phyloP scores from a whole-genome alignment of 2,113 vertebrate genomes.

The Calypte anna region DNA sequence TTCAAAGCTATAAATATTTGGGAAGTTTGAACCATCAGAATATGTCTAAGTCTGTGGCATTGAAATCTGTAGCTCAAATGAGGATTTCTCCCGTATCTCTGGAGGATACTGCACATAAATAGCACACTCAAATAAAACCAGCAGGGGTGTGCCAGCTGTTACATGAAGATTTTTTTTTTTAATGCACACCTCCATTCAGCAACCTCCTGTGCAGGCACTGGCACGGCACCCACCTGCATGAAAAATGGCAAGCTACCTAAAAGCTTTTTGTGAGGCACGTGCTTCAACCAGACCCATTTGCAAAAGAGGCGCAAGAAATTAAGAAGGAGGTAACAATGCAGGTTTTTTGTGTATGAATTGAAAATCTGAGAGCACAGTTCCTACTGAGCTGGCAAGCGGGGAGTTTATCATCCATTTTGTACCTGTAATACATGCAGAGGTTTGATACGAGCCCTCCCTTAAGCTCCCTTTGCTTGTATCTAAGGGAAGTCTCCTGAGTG shows the following conservation, averaged over 20 bases:
- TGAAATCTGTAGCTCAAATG: not conserved
- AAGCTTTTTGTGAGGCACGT: not conserved
- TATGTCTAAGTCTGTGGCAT: not conserved
- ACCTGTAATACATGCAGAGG: not conserved
- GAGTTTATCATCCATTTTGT: not conserved
- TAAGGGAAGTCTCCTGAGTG: not conserved
- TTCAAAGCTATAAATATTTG: not conserved
- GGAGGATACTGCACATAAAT: not conserved
- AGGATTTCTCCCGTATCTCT: not conserved
- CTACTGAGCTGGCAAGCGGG: not conserved
- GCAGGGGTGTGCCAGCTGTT: not conserved
- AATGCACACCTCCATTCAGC: not conserved
- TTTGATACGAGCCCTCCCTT: not conserved
- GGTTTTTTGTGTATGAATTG: not conserved
- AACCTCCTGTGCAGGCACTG: not conserved
- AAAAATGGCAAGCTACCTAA: not conserved
- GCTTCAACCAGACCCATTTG: not conserved
- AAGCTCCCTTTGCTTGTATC: accelerated
- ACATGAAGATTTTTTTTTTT: not conserved
- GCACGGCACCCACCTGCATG: not conserved
- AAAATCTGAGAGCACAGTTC: not conserved
- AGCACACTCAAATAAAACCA: not conserved
- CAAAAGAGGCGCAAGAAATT: not conserved
- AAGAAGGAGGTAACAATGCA: not conserved
- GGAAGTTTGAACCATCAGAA: not conserved